Percentiles rank a stretch among this genome's conserved stretches.
Conservation (phyloP, 2,888 invertebrate genomes). For the Machimus atricapillus region DNA sequence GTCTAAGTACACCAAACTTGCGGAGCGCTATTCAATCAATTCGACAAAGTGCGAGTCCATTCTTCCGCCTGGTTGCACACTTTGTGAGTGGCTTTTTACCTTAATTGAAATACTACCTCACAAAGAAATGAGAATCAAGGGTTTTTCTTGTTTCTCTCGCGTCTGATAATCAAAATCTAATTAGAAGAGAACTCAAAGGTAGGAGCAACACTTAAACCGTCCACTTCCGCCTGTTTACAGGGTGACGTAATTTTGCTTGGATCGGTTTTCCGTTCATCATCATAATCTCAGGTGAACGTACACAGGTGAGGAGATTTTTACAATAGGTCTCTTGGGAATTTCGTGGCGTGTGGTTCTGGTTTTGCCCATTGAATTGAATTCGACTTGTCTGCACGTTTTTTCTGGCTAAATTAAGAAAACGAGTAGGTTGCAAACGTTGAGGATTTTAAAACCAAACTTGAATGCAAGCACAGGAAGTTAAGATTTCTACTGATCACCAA, state of each 20-base stretch:
- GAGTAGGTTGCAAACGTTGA: neutral
- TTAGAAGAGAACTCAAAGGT: neutral
- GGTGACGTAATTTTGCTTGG: neutral
- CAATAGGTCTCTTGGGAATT: neutral
- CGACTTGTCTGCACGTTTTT: neutral
- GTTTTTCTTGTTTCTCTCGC: neutral
- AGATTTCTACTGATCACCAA: neutral
- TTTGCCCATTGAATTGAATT: neutral
- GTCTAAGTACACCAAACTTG: neutral
- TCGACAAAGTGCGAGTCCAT: neutral
- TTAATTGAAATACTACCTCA: neutral
- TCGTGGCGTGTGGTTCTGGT: neutral
- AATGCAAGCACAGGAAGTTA: neutral
- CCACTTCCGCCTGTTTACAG: neutral
- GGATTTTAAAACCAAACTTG: neutral
- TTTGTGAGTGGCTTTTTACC: neutral
- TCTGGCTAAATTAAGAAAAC: neutral
- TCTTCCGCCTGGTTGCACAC: neutral
- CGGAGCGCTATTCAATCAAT: neutral
- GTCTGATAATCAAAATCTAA: constrained; percentile 16
- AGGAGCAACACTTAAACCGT: neutral
- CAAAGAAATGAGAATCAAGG: neutral
- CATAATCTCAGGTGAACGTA: neutral
- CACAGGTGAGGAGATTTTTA: neutral
- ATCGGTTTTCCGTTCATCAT: constrained; percentile 3